phyloP scores from a whole-genome alignment of 2,113 vertebrate genomes.

The Dinomys branickii region DNA sequence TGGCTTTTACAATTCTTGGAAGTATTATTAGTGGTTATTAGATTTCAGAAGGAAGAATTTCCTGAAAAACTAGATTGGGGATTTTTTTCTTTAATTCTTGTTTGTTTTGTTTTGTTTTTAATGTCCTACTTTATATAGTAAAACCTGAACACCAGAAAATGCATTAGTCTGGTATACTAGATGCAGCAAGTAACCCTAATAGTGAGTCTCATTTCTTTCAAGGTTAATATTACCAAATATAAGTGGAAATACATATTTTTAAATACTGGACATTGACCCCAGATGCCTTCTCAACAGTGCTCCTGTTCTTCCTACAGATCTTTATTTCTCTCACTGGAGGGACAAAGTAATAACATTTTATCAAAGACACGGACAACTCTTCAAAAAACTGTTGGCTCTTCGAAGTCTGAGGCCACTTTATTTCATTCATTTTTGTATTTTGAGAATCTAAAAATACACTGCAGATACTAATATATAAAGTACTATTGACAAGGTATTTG shows the following conservation, averaged over 20 bases:
- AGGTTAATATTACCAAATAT: neutral
- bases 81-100: neutral
- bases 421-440: conserved; percentile 51
- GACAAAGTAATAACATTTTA: conserved; percentile 13
- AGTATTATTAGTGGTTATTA: conserved; percentile 1
- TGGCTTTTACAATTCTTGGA: conserved; percentile 34
- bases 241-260: conserved; percentile 11
- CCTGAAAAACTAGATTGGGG: conserved; percentile 7
- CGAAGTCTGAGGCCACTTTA: neutral
- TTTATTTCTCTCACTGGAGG: neutral
- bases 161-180: neutral
- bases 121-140: conserved; percentile 4
- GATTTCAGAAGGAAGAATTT: conserved; percentile 26
- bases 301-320: neutral
- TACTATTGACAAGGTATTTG: neutral
- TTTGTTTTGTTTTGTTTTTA: neutral
- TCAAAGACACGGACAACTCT: neutral
- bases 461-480: neutral
- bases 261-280: neutral
- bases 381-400: neutral
- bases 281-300: neutral
- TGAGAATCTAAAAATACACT: conserved; percentile 2
- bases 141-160: conserved; percentile 4
- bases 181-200: neutral
- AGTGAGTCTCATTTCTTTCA: neutral